A percentile compares a stretch with the other conserved stretches of the same genome.
These are phyloP conservation scores for Cynopterus sphinx DNA, from an alignment of 2,797 vertebrate species.

Conservation along the genomic window DNA sequence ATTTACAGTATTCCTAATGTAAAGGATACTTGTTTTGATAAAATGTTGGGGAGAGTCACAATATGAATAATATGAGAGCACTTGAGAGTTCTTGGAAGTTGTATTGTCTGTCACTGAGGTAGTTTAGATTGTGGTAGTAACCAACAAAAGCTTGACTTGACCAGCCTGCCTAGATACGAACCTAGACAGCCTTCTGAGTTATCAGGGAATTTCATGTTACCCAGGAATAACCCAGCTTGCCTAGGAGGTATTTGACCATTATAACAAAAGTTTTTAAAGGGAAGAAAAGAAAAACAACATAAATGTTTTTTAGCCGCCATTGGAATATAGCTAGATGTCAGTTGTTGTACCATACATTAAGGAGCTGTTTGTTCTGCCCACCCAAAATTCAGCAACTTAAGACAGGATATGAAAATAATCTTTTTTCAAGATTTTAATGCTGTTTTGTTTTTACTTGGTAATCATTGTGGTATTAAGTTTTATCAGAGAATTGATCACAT, in stretches of 20 bases:
- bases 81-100: slow-evolving; percentile 1
- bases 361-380: background rate
- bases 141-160: background rate
- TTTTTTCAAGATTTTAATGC: background rate
- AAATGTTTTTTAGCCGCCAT: slow-evolving; percentile 19
- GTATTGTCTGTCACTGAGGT: background rate
- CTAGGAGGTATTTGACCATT: background rate
- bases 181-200: background rate
- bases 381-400: slow-evolving; percentile 26
- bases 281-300: background rate
- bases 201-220: background rate
- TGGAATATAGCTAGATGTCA: background rate
- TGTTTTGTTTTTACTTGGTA: background rate
- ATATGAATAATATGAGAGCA: background rate
- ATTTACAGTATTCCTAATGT: slow-evolving; percentile 34
- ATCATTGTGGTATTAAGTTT: slow-evolving; percentile 30
- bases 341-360: background rate
- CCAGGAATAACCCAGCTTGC: background rate
- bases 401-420: background rate
- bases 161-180: background rate
- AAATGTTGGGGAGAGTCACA: background rate
- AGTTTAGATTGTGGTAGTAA: background rate
- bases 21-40: slow-evolving; percentile 38
- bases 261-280: background rate
- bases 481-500: slow-evolving; percentile 5